Base-by-base conservation (phyloP, 2,797 vertebrate species). In the Pogoniulus pusillus region DNA sequence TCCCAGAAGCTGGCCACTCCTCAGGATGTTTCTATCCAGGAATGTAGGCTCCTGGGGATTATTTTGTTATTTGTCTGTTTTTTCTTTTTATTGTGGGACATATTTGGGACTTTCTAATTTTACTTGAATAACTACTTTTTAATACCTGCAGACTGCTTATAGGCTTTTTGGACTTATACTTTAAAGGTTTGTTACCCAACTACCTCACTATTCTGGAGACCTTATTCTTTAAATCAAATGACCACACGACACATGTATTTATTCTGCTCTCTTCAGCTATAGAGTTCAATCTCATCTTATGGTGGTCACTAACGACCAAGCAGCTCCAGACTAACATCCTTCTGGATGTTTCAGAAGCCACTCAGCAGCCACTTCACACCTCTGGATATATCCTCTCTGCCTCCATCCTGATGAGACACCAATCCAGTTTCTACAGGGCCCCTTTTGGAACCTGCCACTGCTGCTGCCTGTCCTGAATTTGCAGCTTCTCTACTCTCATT, bases 401-500 rank as follows among this genome's bases (percentile, higher is more conserved):
- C 60, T 66, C 83, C 74, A 58, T 29, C 20, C 37, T 16, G 60
- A 73, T 49, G 20, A 63, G 64, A 32, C 35, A 73, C 35, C 2
- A 5, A 53, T 12, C 39, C 68, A 72, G 47, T 32, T 29, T n/a
- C 63, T 45, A 23, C 5, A 12, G 26, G 14, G 30, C 27, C 35
- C 47, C 32, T 45, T 13, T 26, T 78, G 63, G 89, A 94, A 59
- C 60, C 54, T 79, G 60, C 54, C 60, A 71, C 62, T 84, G 83
- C 24, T 60, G 19, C 58, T 79, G 64, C 37, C 78, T 77, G 26
- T 82, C 74, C 75, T 69, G 84, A 90, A 93, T 86, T 91, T 91
- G 64, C 90, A 94, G 72, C 45, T 88, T 82, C 80, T 82, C 75
- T 35, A 14, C 20, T 82, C 82, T 80, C 55, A 74, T 80, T 95